Conservation (phyloP, 2,113 vertebrate species). For the Caranx ignobilis region DNA sequence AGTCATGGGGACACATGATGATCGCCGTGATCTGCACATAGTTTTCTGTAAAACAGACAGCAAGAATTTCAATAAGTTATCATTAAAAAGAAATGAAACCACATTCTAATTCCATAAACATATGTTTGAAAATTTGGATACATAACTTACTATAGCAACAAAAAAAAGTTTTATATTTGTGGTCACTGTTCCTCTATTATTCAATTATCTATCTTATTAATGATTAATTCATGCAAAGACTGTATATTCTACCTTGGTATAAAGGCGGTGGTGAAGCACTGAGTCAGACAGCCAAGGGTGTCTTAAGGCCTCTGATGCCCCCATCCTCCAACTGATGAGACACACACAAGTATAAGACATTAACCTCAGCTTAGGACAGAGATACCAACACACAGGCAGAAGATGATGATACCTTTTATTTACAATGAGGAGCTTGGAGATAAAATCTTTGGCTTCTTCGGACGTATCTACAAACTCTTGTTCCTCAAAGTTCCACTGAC, state of each 20-base stretch:
- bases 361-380: background rate
- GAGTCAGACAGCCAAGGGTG: conserved; percentile 94
- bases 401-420: conserved; percentile 89
- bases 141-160: background rate
- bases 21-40: conserved; percentile 84
- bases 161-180: background rate
- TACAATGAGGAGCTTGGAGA: conserved; percentile 91
- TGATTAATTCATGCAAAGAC: background rate
- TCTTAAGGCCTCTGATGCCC: conserved; percentile 92
- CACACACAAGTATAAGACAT: conserved; percentile 19
- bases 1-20: conserved; percentile 77
- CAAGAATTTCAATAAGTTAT: background rate
- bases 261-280: conserved; percentile 88
- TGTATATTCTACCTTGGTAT: conserved; percentile 84
- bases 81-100: background rate
- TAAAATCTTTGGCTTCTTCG: conserved; percentile 94
- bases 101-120: rapidly evolving
- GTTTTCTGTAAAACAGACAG: conserved; percentile 77
- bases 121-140: background rate
- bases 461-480: conserved; percentile 91
- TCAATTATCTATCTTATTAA: background rate
- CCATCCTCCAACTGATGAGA: conserved; percentile 93
- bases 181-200: too few relatives aligned
- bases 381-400: background rate
- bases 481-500: conserved; percentile 94